Base-by-base conservation (phyloP, 2,888 invertebrate species). In the Stenoptilia bipunctidactyla region DNA sequence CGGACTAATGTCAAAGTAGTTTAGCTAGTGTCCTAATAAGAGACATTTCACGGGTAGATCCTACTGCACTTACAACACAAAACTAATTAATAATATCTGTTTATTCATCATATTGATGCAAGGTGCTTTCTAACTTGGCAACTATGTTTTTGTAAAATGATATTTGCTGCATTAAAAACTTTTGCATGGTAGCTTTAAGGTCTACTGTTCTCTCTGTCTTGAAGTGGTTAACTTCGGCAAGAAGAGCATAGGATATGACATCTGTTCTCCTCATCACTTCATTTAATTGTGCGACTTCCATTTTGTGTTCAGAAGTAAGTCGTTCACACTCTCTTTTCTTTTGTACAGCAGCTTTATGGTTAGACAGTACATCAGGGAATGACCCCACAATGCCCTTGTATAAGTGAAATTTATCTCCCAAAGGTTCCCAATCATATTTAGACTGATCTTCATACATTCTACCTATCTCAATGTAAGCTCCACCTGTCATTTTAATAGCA, bases 211-310 rank as follows among this genome's bases (percentile, higher is more conserved):
- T 87, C 63, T 97, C 96, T 15, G 86, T 75, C 65, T 96, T 95
- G 67, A 98, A 97, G 70, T 98, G 96, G 54, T 92, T 91, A 53
- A 98, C 90, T 86, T 99, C 98, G 40, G 98, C 97, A 66, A 98
- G 88, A 45, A 96, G 88, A 1, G 96, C 91, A 66, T 97, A 97
- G 0, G 97, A 95, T 58, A 98, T 91, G 12, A 95, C 89, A 69
- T 98, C 97, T 1, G 95, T 93, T 55, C 96, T 87, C 51, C 91
- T 88, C 46, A 91, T 85, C 9, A 97, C 91, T 61, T 92, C 93
- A 48, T 90, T 89, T 46, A 95, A 82, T 60, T 95, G 93, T 13
- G 88, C 87, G 44, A 91, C 88, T 52, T 90, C 90, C 89, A 96
- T 91, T 76, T 93, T 94, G 51, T 92, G 90, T 61, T 96, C 96